Evolutionary conservation across 2,888 invertebrate species (phyloP).

Genomic region (Chalcosyrphus nemorum): DNA sequence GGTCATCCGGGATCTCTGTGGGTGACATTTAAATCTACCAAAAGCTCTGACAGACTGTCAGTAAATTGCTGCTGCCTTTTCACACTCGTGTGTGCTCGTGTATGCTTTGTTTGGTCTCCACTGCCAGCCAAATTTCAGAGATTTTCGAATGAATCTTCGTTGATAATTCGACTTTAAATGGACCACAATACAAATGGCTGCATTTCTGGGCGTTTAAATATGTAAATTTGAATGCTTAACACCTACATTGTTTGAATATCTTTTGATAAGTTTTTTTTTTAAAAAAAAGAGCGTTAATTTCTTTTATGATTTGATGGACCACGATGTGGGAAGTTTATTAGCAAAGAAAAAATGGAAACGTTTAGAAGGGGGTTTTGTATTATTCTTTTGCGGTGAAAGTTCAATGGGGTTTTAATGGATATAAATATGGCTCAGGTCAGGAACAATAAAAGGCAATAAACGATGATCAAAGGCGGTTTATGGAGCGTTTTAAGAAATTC

Average conservation of each 20-base stretch:
- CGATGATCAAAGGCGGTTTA: too few species aligned
- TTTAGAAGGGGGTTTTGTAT: too few species aligned
- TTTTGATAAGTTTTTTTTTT: background rate
- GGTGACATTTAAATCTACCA: conserved; percentile 14
- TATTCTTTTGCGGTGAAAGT: background rate
- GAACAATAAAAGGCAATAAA: too few species aligned
- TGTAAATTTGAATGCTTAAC: background rate
- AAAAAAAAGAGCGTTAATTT: background rate
- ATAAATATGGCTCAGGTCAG: too few species aligned
- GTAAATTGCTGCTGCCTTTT: background rate
- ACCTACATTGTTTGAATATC: background rate
- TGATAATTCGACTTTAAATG: background rate
- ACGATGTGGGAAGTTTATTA: background rate
- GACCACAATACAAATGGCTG: background rate
- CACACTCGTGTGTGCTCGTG: background rate
- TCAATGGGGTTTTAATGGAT: background rate
- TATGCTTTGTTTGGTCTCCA: background rate
- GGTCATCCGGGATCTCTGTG: conserved; percentile 24
- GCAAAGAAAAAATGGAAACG: background rate
- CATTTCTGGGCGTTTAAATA: background rate
- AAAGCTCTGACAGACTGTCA: conserved; percentile 7
- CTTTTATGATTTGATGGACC: background rate
- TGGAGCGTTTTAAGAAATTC: too few species aligned
- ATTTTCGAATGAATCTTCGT: background rate
- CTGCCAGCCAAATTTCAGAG: background rate